These are phyloP conservation scores for Merodon equestris DNA, from an alignment of 2,888 invertebrate genomes.

Conservation along the genomic window DNA sequence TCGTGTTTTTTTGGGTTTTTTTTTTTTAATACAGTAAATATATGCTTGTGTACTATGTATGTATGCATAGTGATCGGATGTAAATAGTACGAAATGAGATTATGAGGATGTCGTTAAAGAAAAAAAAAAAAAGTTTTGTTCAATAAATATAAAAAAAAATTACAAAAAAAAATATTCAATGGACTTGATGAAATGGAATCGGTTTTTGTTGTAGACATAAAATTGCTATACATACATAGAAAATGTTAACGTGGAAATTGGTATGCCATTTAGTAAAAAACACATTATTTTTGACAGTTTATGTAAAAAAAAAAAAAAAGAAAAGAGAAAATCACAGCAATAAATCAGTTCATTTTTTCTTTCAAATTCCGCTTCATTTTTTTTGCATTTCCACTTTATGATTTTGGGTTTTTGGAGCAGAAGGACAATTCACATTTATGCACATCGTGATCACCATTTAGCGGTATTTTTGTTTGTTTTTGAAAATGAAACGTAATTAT, in stretches of 20 bases:
- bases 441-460: slow-evolving; percentile 24
- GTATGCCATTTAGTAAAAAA: slow-evolving; percentile 54
- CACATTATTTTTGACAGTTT: slow-evolving; percentile 50
- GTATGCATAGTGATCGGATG: slow-evolving; percentile 35
- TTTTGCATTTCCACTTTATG: slow-evolving; percentile 57
- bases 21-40: slow-evolving; percentile 33
- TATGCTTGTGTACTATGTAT: slow-evolving; percentile 10
- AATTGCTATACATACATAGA: slow-evolving; percentile 30
- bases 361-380: slow-evolving; percentile 71
- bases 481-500: slow-evolving; percentile 57
- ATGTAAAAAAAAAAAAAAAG: slow-evolving; percentile 55
- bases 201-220: slow-evolving; percentile 24
- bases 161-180: slow-evolving; percentile 33
- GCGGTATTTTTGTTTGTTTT: slow-evolving; percentile 21
- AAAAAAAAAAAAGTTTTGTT: slow-evolving; percentile 25
- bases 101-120: slow-evolving; percentile 40
- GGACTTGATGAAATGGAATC: slow-evolving; percentile 44
- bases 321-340: slow-evolving; percentile 77
- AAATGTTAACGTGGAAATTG: slow-evolving; percentile 58
- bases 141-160: slow-evolving; percentile 60
- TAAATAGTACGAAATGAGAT: slow-evolving; percentile 56
- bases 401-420: slow-evolving; percentile 30
- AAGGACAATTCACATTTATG: slow-evolving; percentile 42
- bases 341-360: slow-evolving; percentile 77
- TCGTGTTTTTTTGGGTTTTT: slow-evolving; percentile 30